Conservation (phyloP, 2,888 invertebrate genomes). For the Gryllus longicercus region DNA sequence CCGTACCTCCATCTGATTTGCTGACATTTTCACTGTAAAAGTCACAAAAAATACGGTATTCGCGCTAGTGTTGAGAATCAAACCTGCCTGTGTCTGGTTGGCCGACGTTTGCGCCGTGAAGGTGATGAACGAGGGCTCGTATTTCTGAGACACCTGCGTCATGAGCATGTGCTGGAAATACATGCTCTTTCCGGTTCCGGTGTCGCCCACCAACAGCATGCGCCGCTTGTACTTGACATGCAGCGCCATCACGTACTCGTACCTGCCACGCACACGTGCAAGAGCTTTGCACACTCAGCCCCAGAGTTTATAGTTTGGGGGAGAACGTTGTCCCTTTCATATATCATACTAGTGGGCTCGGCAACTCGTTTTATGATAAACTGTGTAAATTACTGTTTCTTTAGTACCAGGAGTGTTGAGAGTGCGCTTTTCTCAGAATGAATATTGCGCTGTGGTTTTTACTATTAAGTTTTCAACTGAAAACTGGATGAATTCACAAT, state of each 20-base stretch:
- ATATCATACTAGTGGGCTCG: too few species aligned
- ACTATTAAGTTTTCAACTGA: too few species aligned
- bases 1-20: slow-evolving; percentile 27
- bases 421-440: too few species aligned
- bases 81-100: slow-evolving; percentile 66
- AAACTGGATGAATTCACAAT: too few species aligned
- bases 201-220: slow-evolving; percentile 73
- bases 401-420: too few species aligned
- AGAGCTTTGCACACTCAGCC: slow-evolving; percentile 54
- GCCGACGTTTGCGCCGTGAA: slow-evolving; percentile 81
- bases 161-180: slow-evolving; percentile 70
- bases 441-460: too few species aligned
- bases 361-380: too few species aligned
- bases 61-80: not conserved
- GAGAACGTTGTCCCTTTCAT: slow-evolving; percentile 44
- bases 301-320: slow-evolving; percentile 55
- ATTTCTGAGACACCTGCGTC: slow-evolving; percentile 64
- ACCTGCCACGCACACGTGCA: slow-evolving; percentile 49
- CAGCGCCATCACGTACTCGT: slow-evolving; percentile 67
- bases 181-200: slow-evolving; percentile 84
- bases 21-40: not conserved
- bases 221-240: slow-evolving; percentile 70
- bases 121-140: slow-evolving; percentile 73
- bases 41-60: not conserved
- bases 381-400: too few species aligned